Base-by-base conservation (phyloP, 2,797 vertebrate species). In the Rhinatrema bivittatum region DNA sequence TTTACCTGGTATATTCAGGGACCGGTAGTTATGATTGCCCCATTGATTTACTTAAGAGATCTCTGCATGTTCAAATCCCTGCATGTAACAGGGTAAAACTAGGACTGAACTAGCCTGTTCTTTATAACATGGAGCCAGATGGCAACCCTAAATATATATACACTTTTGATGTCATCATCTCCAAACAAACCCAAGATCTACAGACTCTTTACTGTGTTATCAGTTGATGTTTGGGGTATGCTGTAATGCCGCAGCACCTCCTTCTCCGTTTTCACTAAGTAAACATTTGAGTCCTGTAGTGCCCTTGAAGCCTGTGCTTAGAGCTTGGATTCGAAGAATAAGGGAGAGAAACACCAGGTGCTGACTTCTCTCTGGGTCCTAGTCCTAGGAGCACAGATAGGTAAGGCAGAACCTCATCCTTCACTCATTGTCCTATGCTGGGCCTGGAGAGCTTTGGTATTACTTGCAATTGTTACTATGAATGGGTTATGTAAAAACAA, bases 381-480 rank as follows among this genome's bases (percentile, higher is more conserved):
- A 62, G 56, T 39, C 40, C 15, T 52, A 28, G 25, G 36, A 38
- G 36, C 50, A 40, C 37, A 11, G 0, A 0, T 36, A 28, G 1
- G 27, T 64, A 66, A 65, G 68, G 70, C 61, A 76, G 20, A 75
- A 76, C 53, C 56, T 57, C 55, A 39, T 19, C 16, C 23, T 42
- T 6, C n/a, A 31, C 60, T 62, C 57, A 47, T 47, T 43, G 51
- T 5, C 4, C 53, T 53, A 35, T n/a, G 27, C 7, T 1, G 10
- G 3, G 23, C 16, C 39, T 0, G 0, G 24, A 32, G 50, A 53
- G 62, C 63, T 61, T 69, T 44, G 42, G 36, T 67, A 55, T 20
- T 14, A 32, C 39, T 55, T 63, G 43, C 69, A 71, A 74, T 73
- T 54, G 68, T 75, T 78, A 70, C 74, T 70, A 56, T 46, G 40